Evolutionary conservation across 2,888 invertebrate genomes (phyloP), one percentile per base, ranked within the genome.

Genomic region (Campoletis raptor): DNA sequence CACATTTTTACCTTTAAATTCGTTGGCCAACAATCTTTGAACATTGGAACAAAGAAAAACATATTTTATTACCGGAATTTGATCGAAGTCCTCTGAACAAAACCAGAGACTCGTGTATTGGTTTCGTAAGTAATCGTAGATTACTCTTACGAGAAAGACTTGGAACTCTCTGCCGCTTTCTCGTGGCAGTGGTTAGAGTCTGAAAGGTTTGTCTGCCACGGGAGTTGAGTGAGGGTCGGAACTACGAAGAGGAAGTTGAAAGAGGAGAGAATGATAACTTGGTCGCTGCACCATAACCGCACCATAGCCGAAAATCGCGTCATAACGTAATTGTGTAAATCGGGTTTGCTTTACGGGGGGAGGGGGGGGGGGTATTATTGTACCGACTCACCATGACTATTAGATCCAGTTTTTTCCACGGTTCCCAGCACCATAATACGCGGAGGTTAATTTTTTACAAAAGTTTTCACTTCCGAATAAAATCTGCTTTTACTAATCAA

Each of bases 301-400:
- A 24, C 21, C 4, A 24, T 57, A 57, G 57, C 57, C 24, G 24
- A 57, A 57, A 57, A 30, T 57, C 57, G 57, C 54, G 54, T 52
- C 36, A 52, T 74, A 52, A 73, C 24, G 30, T 30, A 21, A 21
- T 30, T 24, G 57, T 57, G 57, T 24, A 57, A 57, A 57, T 57
- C 57, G 57, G 57, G 57, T 24, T 57, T 24, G 24, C 57, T 12
- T 57, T 57, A 12, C 24, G 24, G 24, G n/a, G n/a, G n/a, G n/a
- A n/a, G n/a, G n/a, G n/a, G n/a, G n/a, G n/a, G 54, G 45, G 9
- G 54, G 10, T 57, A 57, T 57, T 21, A 24, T 3, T 21, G 21
- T 57, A 57, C 54, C 21, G 54, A 57, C 24, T 12, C 57, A 3
- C 24, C 21, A 1, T 21, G 5, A 61, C 57, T 5, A 30, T 61